Evolutionary conservation across 2,888 invertebrate species (phyloP), one percentile per base, ranked within the genome.

Genomic region (Thalpophila matura): DNA sequence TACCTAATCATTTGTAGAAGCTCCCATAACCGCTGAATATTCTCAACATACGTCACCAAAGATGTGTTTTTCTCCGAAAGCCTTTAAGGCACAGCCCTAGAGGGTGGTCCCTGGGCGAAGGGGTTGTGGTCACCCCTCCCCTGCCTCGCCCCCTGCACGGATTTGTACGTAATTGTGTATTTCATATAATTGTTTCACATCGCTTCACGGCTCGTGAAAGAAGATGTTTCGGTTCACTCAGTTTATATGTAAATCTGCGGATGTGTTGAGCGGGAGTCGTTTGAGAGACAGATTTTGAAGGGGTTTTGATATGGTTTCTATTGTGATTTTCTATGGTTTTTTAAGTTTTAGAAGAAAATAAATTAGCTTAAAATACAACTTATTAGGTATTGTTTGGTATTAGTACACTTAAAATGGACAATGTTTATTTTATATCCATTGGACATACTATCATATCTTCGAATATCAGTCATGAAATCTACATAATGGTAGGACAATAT

Each of bases 171-270:
- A 77, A 77, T 76, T 75, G 76, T 81, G 73, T 80, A 82, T 79
- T 80, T 81, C 76, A 77, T 80, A 80, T 84, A 84, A 86, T 86
- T 86, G 84, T 84, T 86, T 82, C 79, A 77, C 82, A 81, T 76
- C 82, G 81, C 83, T 81, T 81, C 81, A 68, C 74, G 76, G 55
- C 55, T 69, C 65, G 63, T 64, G 40, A 49, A 46, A 51, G 62
- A 64, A 64, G 65, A 60, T 71, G 51, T 2, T 37, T 70, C 40
- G 26, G 42, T 56, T 53, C 50, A 35, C 47, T 55, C 24, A 43
- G 67, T 46, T 45, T 61, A 22, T 43, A 69, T 55, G 56, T 33
- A 50, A 64, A 63, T 60, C 33, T 60, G 26, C n/a, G 20, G 50
- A 38, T 56, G 27, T 29, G 1, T 16, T 29, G 26, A 12, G 33